A percentile compares a stretch with the other conserved stretches of the same genome.
phyloP scores from a whole-genome alignment of 2,888 invertebrate species.

The Hirtodrosophila confusa region DNA sequence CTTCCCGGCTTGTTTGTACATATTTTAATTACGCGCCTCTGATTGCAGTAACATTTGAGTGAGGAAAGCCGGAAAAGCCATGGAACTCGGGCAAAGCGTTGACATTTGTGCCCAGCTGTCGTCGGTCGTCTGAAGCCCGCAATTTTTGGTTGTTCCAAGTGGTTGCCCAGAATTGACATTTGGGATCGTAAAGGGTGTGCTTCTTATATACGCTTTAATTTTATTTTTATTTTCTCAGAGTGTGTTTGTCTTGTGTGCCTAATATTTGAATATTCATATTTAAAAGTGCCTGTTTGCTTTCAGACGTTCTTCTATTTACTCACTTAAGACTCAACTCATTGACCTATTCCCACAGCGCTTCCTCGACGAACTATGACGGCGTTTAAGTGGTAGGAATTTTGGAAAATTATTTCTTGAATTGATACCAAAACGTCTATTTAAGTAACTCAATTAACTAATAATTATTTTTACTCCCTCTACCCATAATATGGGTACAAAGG shows the following conservation, averaged over 20 bases:
- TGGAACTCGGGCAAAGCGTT: conserved; percentile 36
- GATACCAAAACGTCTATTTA: too few species aligned
- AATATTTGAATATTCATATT: conserved; percentile 30
- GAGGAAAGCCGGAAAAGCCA: conserved; percentile 28
- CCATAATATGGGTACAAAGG: too few species aligned
- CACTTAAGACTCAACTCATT: neutral
- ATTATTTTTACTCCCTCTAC: too few species aligned
- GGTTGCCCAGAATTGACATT: conserved; percentile 55
- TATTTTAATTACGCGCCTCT: conserved; percentile 78
- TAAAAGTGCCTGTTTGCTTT: conserved; percentile 6
- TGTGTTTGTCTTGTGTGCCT: conserved; percentile 35
- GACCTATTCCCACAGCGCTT: too few species aligned
- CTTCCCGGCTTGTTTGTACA: conserved; percentile 68
- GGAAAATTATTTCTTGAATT: too few species aligned
- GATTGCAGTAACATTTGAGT: conserved; percentile 67
- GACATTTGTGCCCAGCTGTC: conserved; percentile 62
- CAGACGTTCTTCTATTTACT: neutral
- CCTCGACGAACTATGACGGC: too few species aligned
- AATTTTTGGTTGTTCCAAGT: conserved; percentile 57
- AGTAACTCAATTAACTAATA: too few species aligned
- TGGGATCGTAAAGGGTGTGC: conserved; percentile 30
- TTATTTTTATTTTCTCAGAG: neutral
- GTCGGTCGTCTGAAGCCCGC: conserved; percentile 33
- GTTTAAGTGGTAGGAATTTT: too few species aligned
- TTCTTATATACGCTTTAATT: conserved; percentile 6